Evolutionary conservation across 1,140 invertebrate species (phyloP).

Genomic region (Heliconius eleuchia): DNA sequence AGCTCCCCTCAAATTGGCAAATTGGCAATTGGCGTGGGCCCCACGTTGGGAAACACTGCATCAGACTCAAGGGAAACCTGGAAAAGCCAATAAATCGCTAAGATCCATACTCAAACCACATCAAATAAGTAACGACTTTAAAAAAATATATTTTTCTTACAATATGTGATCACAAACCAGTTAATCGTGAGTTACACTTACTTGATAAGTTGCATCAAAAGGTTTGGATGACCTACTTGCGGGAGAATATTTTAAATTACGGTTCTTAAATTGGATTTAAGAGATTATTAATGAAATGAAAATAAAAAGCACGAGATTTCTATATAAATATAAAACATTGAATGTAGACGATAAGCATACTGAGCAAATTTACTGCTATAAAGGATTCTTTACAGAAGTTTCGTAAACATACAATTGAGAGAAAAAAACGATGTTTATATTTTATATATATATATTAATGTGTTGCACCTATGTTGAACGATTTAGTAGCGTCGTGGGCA

Average conservation of each 20-base stretch:
- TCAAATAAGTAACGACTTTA: not conserved
- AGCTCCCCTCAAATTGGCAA: too few relatives aligned
- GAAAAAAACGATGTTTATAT: not conserved
- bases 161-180: not conserved
- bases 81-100: too few relatives aligned
- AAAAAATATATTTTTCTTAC: not conserved
- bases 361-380: not conserved
- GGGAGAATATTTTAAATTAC: not conserved
- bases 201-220: not conserved
- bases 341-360: not conserved
- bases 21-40: too few relatives aligned
- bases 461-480: conserved; percentile 27
- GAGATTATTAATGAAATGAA: not conserved
- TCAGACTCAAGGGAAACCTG: too few relatives aligned
- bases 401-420: too few relatives aligned
- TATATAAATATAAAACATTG: too few relatives aligned
- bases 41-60: too few relatives aligned
- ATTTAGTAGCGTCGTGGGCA: conserved; percentile 34
- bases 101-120: not conserved
- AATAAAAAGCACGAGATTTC: too few relatives aligned
- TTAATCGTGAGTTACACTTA: conserved; percentile 4
- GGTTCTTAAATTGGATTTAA: conserved; percentile 2
- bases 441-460: conserved; percentile 14
- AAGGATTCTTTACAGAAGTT: not conserved
- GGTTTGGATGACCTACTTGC: conserved; percentile 2